Evolutionary conservation across 2,797 vertebrate species (phyloP).

Genomic region (Crocodylus rhombifer): DNA sequence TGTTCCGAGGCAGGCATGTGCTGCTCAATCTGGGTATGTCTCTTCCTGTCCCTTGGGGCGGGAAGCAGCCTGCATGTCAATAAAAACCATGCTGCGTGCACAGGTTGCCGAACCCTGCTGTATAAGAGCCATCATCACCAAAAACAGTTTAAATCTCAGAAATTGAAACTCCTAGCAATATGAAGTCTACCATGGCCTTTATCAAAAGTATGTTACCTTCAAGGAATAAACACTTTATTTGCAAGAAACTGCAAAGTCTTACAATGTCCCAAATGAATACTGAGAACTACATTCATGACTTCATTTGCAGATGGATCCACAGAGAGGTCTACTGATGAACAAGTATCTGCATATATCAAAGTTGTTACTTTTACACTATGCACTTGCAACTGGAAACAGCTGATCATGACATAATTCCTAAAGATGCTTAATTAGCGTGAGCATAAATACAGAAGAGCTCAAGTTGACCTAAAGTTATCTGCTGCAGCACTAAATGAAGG

Average conservation of each 20-base stretch:
- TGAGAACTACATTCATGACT: background rate
- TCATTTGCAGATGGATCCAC: background rate
- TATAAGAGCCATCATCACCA: too few relatives aligned
- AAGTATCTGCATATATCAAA: rapidly evolving
- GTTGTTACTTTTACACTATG: background rate
- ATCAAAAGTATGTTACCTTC: background rate
- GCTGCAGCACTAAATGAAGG: background rate
- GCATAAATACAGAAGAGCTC: background rate
- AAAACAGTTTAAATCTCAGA: background rate
- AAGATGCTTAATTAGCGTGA: background rate
- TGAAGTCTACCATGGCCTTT: background rate
- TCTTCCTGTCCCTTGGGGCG: too few relatives aligned
- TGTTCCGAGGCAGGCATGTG: too few relatives aligned
- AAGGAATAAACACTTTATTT: background rate
- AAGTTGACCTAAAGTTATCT: background rate
- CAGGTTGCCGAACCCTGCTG: background rate
- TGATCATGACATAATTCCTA: background rate
- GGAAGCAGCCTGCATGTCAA: too few relatives aligned
- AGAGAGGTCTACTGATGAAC: background rate
- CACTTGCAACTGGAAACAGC: background rate
- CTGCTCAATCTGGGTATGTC: too few relatives aligned
- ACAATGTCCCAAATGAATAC: background rate
- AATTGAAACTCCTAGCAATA: background rate
- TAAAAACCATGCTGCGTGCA: too few relatives aligned
- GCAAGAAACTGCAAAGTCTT: background rate